These are phyloP conservation scores for Pica pica DNA, from an alignment of 2,113 vertebrate species.

Conservation along the genomic window DNA sequence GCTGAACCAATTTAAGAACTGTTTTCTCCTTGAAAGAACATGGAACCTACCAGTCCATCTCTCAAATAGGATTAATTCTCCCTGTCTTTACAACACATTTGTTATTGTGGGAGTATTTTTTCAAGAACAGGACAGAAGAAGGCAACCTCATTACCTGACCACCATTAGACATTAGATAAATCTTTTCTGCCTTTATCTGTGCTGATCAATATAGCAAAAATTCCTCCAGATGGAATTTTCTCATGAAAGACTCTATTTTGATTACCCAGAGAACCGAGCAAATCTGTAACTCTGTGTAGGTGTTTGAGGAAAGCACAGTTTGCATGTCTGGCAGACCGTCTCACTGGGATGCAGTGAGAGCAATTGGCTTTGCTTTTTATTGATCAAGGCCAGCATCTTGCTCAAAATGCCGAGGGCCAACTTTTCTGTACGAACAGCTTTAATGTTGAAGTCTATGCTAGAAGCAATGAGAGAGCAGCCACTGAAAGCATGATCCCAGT, in stretches of 20 bases:
- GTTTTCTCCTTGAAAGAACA: neutral
- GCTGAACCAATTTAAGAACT: neutral
- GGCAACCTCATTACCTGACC: neutral
- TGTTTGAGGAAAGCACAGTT: neutral
- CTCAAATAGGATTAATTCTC: neutral
- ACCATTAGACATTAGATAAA: neutral
- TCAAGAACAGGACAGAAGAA: neutral
- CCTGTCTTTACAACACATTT: neutral
- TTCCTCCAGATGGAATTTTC: neutral
- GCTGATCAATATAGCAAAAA: neutral
- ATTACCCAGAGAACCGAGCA: neutral
- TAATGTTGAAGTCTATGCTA: neutral
- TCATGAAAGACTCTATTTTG: neutral
- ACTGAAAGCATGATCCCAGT: neutral
- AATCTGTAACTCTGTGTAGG: neutral
- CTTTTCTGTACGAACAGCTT: neutral
- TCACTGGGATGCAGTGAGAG: neutral
- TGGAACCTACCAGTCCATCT: neutral
- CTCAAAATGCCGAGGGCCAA: neutral
- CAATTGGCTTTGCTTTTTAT: neutral
- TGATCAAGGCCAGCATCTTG: neutral
- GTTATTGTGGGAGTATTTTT: neutral
- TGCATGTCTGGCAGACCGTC: neutral
- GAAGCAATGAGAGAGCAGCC: neutral
- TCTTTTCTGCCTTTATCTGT: neutral